Evolutionary conservation across 2,113 vertebrate genomes (phyloP).

Genomic region (Puma concolor): DNA sequence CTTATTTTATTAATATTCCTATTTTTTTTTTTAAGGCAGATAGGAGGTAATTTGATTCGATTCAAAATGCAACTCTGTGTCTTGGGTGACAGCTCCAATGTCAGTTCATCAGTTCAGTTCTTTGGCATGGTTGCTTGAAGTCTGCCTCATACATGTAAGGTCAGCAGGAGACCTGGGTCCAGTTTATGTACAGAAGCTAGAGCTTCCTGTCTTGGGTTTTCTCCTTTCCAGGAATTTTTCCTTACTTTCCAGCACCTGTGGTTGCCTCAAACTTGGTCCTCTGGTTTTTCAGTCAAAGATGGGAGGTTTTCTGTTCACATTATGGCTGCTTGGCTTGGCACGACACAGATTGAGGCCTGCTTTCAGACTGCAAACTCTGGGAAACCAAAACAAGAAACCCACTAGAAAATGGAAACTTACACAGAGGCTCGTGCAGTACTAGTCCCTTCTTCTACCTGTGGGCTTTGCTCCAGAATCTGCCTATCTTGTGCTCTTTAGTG

Average conservation of each 20-base stretch:
- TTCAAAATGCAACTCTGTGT: neutral
- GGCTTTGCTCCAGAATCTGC: neutral
- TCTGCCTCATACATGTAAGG: neutral
- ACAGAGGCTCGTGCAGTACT: neutral
- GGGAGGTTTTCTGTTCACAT: neutral
- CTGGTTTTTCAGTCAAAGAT: neutral
- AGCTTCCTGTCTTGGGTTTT: neutral
- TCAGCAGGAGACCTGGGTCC: neutral
- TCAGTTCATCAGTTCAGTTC: neutral
- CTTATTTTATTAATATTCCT: neutral
- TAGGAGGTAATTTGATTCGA: neutral
- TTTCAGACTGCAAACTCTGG: neutral
- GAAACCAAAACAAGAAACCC: neutral
- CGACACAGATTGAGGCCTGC: neutral
- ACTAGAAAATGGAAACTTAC: neutral
- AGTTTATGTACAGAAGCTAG: neutral
- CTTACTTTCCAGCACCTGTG: neutral
- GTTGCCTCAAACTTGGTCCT: neutral
- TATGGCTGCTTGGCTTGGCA: neutral
- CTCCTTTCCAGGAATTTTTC: neutral
- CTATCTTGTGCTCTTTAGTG: neutral
- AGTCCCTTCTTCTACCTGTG: neutral
- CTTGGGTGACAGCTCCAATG: neutral
- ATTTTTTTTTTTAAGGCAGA: neutral
- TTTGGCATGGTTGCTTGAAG: neutral